phyloP scores from a whole-genome alignment of 2,888 invertebrate genomes.

The Megalurothrips usitatus region DNA sequence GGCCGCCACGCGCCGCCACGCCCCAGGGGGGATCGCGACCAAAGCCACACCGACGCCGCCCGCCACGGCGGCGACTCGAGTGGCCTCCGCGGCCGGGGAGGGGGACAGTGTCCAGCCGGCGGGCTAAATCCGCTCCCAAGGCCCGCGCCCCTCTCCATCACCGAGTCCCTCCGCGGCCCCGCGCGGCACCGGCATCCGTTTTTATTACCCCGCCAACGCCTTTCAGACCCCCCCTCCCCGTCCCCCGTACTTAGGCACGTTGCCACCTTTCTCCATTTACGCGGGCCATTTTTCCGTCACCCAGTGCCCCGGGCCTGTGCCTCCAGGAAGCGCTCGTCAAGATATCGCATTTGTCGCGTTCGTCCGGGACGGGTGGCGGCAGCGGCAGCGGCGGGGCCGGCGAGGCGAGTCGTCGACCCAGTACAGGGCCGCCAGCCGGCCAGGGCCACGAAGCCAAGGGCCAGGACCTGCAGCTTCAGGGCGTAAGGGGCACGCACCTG shows the following conservation, averaged over 20 bases:
- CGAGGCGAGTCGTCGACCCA: neutral
- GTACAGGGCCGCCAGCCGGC: too few relatives aligned
- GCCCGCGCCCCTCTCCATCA: too few relatives aligned
- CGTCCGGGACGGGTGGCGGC: neutral
- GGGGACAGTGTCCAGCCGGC: too few relatives aligned
- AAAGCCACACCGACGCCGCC: neutral
- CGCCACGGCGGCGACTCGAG: too few relatives aligned
- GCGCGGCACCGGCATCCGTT: too few relatives aligned
- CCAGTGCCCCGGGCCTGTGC: neutral
- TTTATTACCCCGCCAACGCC: neutral
- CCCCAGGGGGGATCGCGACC: neutral
- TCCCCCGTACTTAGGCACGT: too few relatives aligned
- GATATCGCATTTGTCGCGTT: neutral
- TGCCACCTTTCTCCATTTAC: conserved; percentile 18
- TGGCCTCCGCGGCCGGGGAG: too few relatives aligned
- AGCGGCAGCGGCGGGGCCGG: neutral
- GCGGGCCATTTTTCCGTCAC: neutral
- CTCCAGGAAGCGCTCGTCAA: neutral
- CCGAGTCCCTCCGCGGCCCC: too few relatives aligned
- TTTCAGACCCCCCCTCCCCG: neutral
- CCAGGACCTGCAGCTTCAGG: neutral
- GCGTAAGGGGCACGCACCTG: neutral
- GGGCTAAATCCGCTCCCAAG: too few relatives aligned
- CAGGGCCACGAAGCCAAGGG: too few relatives aligned
- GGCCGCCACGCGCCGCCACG: neutral